Evolutionary conservation across 2,888 invertebrate genomes (phyloP).

Genomic region (Harmothoe impar): DNA sequence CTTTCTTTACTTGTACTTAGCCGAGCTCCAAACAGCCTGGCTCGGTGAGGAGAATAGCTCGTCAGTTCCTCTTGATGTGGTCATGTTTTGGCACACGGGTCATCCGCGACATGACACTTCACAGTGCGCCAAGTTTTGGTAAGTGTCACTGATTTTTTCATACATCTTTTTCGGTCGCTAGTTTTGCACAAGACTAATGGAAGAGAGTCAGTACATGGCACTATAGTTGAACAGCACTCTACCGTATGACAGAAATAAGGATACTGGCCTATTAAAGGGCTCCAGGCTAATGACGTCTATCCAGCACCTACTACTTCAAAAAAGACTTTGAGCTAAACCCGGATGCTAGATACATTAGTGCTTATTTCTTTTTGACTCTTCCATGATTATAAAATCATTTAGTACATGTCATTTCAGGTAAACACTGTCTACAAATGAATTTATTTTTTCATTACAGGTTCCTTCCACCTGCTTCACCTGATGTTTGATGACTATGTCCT

Average conservation of each 20-base stretch:
- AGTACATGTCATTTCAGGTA: too few species aligned
- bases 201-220: not conserved
- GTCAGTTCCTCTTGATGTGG: constrained; percentile 84
- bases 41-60: constrained; percentile 79
- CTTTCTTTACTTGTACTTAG: constrained; percentile 68
- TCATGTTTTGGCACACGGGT: constrained; percentile 84
- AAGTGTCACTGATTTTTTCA: constrained; percentile 67
- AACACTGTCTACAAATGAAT: too few species aligned
- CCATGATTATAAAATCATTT: too few species aligned
- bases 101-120: constrained; percentile 84
- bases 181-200: not conserved
- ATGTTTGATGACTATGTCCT: constrained; percentile 85
- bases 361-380: too few species aligned
- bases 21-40: constrained; percentile 75
- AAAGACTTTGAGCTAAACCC: too few species aligned
- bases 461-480: constrained; percentile 84
- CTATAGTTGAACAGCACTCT: too few species aligned
- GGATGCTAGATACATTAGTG: too few species aligned
- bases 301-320: too few species aligned
- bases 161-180: not conserved
- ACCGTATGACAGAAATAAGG: too few species aligned
- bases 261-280: too few species aligned
- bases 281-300: too few species aligned
- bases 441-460: constrained; percentile 77
- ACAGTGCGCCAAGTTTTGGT: constrained; percentile 85